These are phyloP conservation scores for Taeniopygia guttata DNA, from an alignment of 2,797 vertebrate species.

Conservation along the genomic window DNA sequence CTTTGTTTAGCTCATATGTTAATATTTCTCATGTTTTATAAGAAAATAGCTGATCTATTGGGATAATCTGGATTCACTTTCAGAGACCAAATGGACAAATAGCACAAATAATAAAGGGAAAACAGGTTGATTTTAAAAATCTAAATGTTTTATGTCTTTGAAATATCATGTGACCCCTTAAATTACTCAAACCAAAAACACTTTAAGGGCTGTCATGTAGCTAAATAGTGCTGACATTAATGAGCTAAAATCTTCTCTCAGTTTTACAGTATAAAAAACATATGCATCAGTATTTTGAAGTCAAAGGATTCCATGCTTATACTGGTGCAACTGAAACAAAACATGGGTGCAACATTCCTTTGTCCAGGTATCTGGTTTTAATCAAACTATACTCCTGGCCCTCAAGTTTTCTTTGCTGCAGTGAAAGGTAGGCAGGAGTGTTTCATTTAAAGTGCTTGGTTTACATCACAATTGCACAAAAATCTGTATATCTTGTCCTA, in stretches of 20 bases:
- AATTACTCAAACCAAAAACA: conserved; percentile 20
- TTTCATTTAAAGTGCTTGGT: conserved; percentile 50
- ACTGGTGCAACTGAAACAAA: conserved; percentile 62
- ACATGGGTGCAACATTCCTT: conserved; percentile 48
- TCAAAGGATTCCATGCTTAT: conserved; percentile 32
- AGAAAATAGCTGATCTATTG: background rate
- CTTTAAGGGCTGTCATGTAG: conserved; percentile 7
- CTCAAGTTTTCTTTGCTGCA: conserved; percentile 10
- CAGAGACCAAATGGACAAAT: conserved; percentile 13
- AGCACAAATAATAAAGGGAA: conserved; percentile 16
- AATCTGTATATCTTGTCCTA: conserved; percentile 28
- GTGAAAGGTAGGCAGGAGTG: conserved; percentile 42
- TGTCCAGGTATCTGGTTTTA: conserved; percentile 61
- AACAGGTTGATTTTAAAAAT: conserved; percentile 28
- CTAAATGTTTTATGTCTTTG: conserved; percentile 15
- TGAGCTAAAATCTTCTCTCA: conserved; percentile 26
- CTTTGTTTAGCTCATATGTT: background rate
- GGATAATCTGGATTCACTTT: background rate
- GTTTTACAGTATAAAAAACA: conserved; percentile 64
- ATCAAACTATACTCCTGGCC: conserved; percentile 30
- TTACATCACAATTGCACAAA: background rate
- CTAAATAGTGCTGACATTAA: conserved; percentile 29
- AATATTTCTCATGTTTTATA: background rate
- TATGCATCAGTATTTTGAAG: conserved; percentile 55
- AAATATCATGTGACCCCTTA: background rate